These are phyloP conservation scores for Phoeniculus purpureus DNA, from an alignment of 2,797 vertebrate species.

Conservation along the genomic window DNA sequence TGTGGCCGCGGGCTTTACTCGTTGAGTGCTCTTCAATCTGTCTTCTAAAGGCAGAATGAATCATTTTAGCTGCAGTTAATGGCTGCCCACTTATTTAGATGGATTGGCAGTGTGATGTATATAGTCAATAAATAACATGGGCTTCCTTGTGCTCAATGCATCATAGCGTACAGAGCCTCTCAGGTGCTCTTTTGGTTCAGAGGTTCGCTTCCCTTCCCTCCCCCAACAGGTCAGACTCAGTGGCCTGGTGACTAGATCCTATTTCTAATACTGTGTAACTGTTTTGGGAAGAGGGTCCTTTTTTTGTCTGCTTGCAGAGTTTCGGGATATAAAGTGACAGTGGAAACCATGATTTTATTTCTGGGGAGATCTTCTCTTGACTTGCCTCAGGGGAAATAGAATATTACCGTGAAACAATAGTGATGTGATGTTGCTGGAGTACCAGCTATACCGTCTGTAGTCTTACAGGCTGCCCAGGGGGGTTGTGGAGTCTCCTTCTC, in stretches of 20 bases:
- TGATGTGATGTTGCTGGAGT: background rate
- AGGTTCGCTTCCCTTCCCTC: background rate
- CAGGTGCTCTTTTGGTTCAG: background rate
- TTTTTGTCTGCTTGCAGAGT: background rate
- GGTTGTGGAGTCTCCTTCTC: no score
- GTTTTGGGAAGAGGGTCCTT: background rate
- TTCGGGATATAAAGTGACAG: background rate
- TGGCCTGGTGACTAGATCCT: background rate
- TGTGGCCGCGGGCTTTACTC: background rate
- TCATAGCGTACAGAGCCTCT: background rate
- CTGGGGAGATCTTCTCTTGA: background rate
- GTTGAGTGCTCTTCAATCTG: background rate
- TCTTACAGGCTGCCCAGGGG: background rate
- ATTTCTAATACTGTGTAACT: background rate
- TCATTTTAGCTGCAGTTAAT: background rate
- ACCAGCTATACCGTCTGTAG: background rate
- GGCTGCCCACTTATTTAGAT: background rate
- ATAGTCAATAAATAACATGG: background rate
- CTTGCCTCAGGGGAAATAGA: background rate
- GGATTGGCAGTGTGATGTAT: background rate
- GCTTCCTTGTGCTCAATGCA: background rate
- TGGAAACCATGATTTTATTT: background rate
- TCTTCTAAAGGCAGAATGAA: background rate
- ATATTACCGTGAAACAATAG: background rate
- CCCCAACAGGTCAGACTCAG: background rate